Evolutionary conservation across 2,113 vertebrate genomes (phyloP), one percentile per base, ranked within the genome.

Genomic region (Corythoichthys haematopterus): DNA sequence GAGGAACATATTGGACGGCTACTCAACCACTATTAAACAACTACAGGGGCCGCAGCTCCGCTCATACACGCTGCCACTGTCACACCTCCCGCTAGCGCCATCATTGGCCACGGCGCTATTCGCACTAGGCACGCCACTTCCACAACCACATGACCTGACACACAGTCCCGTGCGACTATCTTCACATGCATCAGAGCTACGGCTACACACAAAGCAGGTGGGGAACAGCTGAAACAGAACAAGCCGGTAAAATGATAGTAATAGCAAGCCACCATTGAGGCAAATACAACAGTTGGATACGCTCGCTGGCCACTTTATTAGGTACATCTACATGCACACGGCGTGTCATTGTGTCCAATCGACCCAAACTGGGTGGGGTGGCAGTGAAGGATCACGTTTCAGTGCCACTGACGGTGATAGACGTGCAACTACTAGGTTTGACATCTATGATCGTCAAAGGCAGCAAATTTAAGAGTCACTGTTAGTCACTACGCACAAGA

Each of bases 21-120:
- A 90, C 87, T 89, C 85, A 77, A 90, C 86, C 77, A 85, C 86
- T 70, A 89, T 84, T 59, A 87, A 82, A 85, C 87, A 90, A 69
- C 87, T 87, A 87, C 86, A 87, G 70, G 85, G 81, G 57, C 85
- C 86, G 83, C 87, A 90, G 70, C 78, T 88, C 28, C 61, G 83
- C 7, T 85, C 85, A 67, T 70, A 85, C 87, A 71, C 40, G 51
- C 82, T 78, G 70, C 63, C 58, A 75, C 61, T 78, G 71, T 74
- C 86, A 80, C 67, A 80, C 76, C 68, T 12, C 33, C 45, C 72
- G 20, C 83, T 70, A 72, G 52, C 15, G 65, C 82, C 63, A 65
- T 58, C 84, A 65, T 71, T 79, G 79, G 75, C 46, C 52, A 7
- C 53, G 12, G 53, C 55, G 45, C 84, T 65, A 33, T 66, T 73